Evolutionary conservation across 2,797 vertebrate genomes (phyloP).

Genomic region (Perodicticus potto): DNA sequence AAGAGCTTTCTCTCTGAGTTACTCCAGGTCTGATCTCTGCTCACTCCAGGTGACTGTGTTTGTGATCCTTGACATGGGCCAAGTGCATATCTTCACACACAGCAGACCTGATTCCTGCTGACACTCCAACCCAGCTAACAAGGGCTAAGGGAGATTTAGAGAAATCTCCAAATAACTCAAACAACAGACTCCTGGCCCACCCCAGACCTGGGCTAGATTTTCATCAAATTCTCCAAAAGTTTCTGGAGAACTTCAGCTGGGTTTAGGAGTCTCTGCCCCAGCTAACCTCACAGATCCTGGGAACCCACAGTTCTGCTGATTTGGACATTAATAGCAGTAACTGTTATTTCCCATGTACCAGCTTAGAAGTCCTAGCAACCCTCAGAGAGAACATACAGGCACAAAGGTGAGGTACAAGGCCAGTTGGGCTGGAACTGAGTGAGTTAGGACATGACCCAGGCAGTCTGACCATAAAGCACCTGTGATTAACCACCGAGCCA

Average conservation of each 20-base stretch:
- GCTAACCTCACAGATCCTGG: not conserved
- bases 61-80: not conserved
- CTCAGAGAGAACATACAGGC: not conserved
- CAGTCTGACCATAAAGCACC: not conserved
- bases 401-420: not conserved
- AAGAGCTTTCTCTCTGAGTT: not conserved
- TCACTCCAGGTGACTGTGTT: not conserved
- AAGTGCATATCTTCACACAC: not conserved
- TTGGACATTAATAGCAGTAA: not conserved
- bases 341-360: not conserved
- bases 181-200: not conserved
- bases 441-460: not conserved
- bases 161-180: not conserved
- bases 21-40: not conserved
- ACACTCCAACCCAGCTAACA: not conserved
- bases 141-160: not conserved
- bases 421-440: not conserved
- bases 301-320: not conserved
- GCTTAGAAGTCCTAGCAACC: not conserved
- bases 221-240: not conserved
- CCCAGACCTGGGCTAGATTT: not conserved
- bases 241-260: not conserved
- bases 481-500: not conserved
- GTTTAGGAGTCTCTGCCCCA: not conserved
- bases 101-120: not conserved